Evolutionary conservation across 2,797 vertebrate species (phyloP).

Genomic region (Bufotes viridis): DNA sequence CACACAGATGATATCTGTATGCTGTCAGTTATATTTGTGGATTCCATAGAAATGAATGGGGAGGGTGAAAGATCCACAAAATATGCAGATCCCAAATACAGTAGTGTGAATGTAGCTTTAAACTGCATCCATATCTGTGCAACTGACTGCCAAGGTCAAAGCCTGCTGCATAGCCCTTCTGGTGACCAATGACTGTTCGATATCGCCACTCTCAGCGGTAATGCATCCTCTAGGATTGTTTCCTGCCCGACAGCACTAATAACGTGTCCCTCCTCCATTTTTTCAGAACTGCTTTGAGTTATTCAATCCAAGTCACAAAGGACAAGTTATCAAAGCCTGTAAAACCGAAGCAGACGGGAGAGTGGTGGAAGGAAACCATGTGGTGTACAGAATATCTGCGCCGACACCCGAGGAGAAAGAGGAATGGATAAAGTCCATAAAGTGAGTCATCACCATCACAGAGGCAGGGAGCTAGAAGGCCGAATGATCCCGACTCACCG

Average conservation of each 20-base stretch:
- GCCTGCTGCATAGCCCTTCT: background rate
- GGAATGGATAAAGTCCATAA: constrained; percentile 99
- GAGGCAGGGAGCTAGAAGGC: too few relatives aligned
- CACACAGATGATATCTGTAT: too few relatives aligned
- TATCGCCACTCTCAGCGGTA: background rate
- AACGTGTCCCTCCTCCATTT: background rate
- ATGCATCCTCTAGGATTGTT: background rate
- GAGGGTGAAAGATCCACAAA: too few relatives aligned
- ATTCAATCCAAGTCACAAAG: constrained; percentile 95
- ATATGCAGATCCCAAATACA: too few relatives aligned
- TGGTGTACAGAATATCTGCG: constrained; percentile 96
- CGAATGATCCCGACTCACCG: too few relatives aligned
- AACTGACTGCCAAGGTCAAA: background rate
- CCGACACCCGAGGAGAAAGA: constrained; percentile 96
- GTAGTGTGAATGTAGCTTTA: too few relatives aligned
- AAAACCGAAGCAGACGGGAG: constrained; percentile 97
- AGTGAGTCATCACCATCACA: constrained; percentile 77
- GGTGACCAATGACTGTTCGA: background rate
- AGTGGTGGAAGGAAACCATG: constrained; percentile 97
- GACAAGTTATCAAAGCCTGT: constrained; percentile 97
- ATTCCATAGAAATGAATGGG: too few relatives aligned
- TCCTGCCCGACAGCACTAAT: background rate
- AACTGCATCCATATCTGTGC: background rate
- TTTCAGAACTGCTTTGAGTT: constrained; percentile 96
- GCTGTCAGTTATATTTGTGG: too few relatives aligned